Conservation (phyloP, 2,888 invertebrate species). For the Cantharis nigra region DNA sequence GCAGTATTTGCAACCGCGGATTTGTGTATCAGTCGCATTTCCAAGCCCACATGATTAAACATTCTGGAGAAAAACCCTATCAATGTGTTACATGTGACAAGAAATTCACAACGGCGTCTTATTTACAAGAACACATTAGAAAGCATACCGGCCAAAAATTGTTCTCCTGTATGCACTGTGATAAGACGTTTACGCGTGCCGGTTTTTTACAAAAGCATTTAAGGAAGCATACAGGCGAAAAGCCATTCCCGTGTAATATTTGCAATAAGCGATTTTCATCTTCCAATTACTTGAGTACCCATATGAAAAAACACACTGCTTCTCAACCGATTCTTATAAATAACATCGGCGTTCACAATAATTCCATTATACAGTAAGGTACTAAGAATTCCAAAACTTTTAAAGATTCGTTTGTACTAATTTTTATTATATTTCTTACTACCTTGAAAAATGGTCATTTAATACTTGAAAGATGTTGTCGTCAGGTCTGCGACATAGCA, state of each 20-base stretch:
- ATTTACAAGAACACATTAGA: slow-evolving; percentile 25
- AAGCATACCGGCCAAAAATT: slow-evolving; percentile 27
- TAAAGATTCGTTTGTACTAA: no score
- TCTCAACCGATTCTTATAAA: slow-evolving; percentile 14
- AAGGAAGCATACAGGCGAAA: slow-evolving; percentile 28
- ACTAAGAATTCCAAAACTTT: background rate
- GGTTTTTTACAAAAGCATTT: slow-evolving; percentile 26
- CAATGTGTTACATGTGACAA: slow-evolving; percentile 25
- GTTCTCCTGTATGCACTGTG: slow-evolving; percentile 25
- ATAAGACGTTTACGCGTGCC: slow-evolving; percentile 25
- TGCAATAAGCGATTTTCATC: slow-evolving; percentile 30
- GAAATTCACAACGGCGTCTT: slow-evolving; percentile 27
- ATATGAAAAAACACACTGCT: slow-evolving; percentile 25
- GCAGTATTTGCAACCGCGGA: slow-evolving; percentile 50
- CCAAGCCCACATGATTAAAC: slow-evolving; percentile 50
- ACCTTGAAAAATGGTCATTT: no score
- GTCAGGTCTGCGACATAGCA: no score
- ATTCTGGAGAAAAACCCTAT: slow-evolving; percentile 33
- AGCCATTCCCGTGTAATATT: slow-evolving; percentile 24
- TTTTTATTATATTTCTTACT: no score
- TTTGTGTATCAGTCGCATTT: slow-evolving; percentile 51
- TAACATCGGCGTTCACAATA: slow-evolving; percentile 9
- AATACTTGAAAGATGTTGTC: no score
- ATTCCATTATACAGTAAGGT: slow-evolving; percentile 38
- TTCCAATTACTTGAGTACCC: slow-evolving; percentile 28